These are phyloP conservation scores for Drosophila virilis DNA, from an alignment of 1,140 invertebrate species.

Conservation along the genomic window DNA sequence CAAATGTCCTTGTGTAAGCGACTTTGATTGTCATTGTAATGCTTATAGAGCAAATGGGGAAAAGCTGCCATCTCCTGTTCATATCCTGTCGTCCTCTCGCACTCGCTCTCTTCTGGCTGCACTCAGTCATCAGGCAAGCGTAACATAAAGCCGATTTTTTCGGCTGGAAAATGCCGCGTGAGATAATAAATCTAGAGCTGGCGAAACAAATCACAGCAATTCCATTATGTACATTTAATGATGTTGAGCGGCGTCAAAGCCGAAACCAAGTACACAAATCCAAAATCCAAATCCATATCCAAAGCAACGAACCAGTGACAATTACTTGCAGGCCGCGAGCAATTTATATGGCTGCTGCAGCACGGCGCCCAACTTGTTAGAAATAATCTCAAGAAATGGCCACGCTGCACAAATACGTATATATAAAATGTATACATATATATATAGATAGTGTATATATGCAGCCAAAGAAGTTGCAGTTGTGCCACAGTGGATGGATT, in stretches of 20 bases:
- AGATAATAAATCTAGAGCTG: conserved; percentile 75
- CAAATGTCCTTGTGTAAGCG: conserved; percentile 74
- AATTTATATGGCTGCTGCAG: conserved; percentile 70
- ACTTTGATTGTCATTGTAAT: conserved; percentile 66
- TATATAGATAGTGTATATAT: background rate
- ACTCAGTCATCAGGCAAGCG: conserved; percentile 75
- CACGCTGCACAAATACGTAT: conserved; percentile 21
- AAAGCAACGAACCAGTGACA: conserved; percentile 69
- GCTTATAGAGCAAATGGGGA: conserved; percentile 30
- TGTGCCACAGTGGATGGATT: conserved; percentile 22
- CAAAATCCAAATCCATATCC: conserved; percentile 49
- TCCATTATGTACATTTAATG: conserved; percentile 80
- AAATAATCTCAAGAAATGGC: conserved; percentile 77
- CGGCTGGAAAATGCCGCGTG: conserved; percentile 66
- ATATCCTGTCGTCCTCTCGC: conserved; percentile 3
- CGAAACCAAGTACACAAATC: conserved; percentile 27
- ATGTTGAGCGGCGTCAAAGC: conserved; percentile 56
- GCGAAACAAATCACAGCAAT: conserved; percentile 79
- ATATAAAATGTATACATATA: conserved; percentile 13
- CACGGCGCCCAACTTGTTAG: conserved; percentile 61
- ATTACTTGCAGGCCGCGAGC: conserved; percentile 79
- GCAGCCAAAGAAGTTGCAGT: conserved; percentile 42
- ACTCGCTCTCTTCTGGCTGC: conserved; percentile 60
- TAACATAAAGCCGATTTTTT: conserved; percentile 78
- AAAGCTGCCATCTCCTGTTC: background rate